Base-by-base conservation (phyloP, 2,888 invertebrate genomes). In the Hipparchia sbordonii region DNA sequence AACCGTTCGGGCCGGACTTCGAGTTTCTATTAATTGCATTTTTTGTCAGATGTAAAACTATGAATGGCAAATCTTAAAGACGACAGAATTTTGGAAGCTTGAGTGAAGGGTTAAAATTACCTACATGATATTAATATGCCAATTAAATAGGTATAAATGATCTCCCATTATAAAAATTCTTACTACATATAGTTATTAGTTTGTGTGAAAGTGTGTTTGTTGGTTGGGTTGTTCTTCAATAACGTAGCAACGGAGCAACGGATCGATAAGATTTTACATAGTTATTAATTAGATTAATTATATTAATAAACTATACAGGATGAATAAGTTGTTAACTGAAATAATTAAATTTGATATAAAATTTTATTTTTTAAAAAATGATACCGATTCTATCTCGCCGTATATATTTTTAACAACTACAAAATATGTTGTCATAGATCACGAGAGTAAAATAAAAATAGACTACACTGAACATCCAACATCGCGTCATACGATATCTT, bases 21-120 rank as follows among this genome's bases (percentile, higher is more conserved):
- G 80, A 82, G 77, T 80, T 82, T 86, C 85, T 88, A 89, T 89
- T 89, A 89, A 88, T 90, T 88, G 86, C 83, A 77, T 82, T 89
- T 89, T 89, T 87, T 87, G 61, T 72, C 83, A 45, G 12, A 71
- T 51, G 45, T 56, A 33, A 70, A 61, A 70, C 67, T 68, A 67
- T 57, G 48, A 62, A 56, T 67, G 13, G 45, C 56, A 9, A 45
- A 60, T 56, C 23, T 56, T 67, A 67, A 10, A 33, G 8, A 12
- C 23, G 52, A 51, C 23, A 63, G 1, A 1, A 51, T 65, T 61
- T 61, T n/a, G n/a, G 13, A 48, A 48, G 7, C 7, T 45, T 0
- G 2, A 46, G 13, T 48, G 9, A 67, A 67, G 67, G 56, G 67
- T 67, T 57, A 46, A 56, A 56, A 56, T 8, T n/a, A 12, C 10